These are phyloP conservation scores for Acromyrmex charruanus DNA, from an alignment of 1,140 invertebrate species.

Conservation along the genomic window DNA sequence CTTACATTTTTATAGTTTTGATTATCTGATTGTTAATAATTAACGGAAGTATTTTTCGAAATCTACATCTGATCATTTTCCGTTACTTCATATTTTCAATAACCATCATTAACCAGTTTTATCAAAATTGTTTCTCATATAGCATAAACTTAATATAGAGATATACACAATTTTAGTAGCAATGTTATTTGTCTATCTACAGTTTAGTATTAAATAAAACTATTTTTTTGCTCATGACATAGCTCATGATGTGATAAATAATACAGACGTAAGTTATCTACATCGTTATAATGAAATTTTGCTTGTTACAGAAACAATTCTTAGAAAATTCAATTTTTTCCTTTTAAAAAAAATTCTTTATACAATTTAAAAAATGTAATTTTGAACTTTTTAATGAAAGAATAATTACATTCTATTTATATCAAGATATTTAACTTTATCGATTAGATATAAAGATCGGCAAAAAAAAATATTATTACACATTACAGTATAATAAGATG, in stretches of 20 bases:
- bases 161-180: background rate
- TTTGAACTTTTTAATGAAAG: background rate
- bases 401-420: background rate
- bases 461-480: background rate
- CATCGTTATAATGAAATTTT: background rate
- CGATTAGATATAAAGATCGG: background rate
- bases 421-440: background rate
- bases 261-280: background rate
- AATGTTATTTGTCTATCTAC: background rate
- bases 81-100: background rate
- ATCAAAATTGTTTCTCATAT: slow-evolving; percentile 1
- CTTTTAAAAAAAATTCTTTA: background rate
- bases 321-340: background rate
- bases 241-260: background rate
- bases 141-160: background rate
- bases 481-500: slow-evolving; percentile 23
- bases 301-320: background rate
- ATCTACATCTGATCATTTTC: background rate
- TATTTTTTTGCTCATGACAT: background rate
- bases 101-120: background rate
- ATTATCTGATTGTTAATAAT: background rate
- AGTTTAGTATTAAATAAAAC: background rate
- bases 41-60: background rate
- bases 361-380: too few relatives aligned
- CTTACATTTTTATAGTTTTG: slow-evolving; percentile 4